A percentile compares a stretch with the other conserved stretches of the same genome.
Evolutionary conservation across 2,888 invertebrate species (phyloP).

Genomic region (Conops quadrifasciatus): DNA sequence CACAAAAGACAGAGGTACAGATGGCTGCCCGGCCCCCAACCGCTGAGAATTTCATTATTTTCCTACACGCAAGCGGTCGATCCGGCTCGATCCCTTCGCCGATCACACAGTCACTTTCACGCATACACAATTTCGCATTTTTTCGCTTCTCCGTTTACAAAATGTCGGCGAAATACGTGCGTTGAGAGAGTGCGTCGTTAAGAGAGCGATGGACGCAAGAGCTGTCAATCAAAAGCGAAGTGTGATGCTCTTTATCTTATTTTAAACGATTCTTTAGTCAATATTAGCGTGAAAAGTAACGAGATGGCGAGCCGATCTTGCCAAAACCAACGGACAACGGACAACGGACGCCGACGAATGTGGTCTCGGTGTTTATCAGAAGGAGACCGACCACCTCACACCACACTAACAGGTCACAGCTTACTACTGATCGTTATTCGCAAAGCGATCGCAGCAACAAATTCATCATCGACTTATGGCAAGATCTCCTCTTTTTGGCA

Average conservation of each 20-base stretch:
- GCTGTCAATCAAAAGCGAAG: conserved; percentile 12
- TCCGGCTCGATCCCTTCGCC: conserved; percentile 42
- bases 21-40: conserved; percentile 50
- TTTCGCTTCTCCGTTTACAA: no score
- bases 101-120: conserved; percentile 18
- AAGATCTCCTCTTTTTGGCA: no score
- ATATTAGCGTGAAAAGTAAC: not conserved
- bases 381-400: no score
- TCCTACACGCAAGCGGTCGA: conserved; percentile 36
- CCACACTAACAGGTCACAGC: no score
- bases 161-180: conserved; percentile 4
- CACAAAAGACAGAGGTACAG: not conserved
- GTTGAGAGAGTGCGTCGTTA: not conserved
- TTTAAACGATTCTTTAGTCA: not conserved
- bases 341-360: not conserved
- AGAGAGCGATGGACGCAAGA: not conserved
- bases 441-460: no score
- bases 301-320: not conserved
- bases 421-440: no score
- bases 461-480: no score
- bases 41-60: conserved; percentile 53
- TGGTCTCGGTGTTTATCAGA: no score
- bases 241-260: not conserved
- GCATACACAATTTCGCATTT: conserved; percentile 20
- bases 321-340: not conserved